Evolutionary conservation across 1,140 invertebrate species (phyloP).

Genomic region (Nylanderia fulva): DNA sequence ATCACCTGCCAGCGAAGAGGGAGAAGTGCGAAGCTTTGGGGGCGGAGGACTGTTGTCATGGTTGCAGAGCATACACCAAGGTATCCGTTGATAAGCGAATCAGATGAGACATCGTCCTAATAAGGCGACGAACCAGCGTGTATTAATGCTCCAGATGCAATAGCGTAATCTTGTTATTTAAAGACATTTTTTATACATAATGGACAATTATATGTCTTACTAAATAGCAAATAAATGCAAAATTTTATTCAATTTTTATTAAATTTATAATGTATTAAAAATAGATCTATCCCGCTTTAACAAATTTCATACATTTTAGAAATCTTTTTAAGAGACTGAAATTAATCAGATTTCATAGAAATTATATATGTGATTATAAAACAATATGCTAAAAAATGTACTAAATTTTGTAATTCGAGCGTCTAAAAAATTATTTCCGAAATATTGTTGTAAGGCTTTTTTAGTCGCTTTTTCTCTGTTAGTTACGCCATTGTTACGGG

Average conservation of each 20-base stretch:
- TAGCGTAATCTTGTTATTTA: conserved; percentile 28
- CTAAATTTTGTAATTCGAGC: no score
- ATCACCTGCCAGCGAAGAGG: conserved; percentile 66
- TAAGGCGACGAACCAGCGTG: conserved; percentile 63
- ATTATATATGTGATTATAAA: neutral
- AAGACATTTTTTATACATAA: neutral
- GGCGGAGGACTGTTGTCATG: conserved; percentile 78
- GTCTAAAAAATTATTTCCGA: no score
- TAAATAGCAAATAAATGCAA: conserved; percentile 2
- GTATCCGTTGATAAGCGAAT: conserved; percentile 79
- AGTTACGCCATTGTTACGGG: conserved; percentile 53
- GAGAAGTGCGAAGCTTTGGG: conserved; percentile 44
- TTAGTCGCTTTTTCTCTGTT: neutral
- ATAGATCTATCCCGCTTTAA: neutral
- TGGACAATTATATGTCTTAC: neutral
- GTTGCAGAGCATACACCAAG: conserved; percentile 79
- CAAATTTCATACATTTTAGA: neutral
- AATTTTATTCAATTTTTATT: neutral
- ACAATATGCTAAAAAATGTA: no score
- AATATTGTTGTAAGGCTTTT: neutral
- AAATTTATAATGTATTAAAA: neutral
- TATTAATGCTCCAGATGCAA: conserved; percentile 66
- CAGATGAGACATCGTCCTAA: conserved; percentile 75
- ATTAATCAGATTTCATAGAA: neutral
- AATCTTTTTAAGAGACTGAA: neutral